Base-by-base conservation (phyloP, 2,113 vertebrate genomes). In the Synodontis membranacea region DNA sequence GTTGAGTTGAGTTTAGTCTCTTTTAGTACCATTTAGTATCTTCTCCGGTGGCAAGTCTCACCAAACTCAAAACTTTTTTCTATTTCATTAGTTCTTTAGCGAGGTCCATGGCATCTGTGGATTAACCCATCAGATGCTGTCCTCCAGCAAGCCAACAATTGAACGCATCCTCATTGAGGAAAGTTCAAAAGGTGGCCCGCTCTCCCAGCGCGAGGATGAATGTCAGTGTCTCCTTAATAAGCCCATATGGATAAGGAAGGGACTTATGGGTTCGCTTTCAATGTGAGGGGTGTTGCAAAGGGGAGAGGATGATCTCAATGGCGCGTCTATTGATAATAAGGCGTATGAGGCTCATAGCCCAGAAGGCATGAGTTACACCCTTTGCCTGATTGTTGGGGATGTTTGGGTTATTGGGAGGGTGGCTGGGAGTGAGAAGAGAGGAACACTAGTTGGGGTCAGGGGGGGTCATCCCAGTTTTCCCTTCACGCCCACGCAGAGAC, bases 341-440 rank as follows among this genome's bases (percentile, higher is more conserved):
- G 91, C 91, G 92, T 89, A 90, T 93, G 92, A 94, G 92, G 74
- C 80, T 86, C 48, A 39, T 72, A 78, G 54, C 70, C 75, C 93
- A 94, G 93, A 91, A 93, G 92, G 92, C 92, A 89, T 94, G 92
- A 94, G 92, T 92, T 76, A 88, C 82, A 89, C 90, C 91, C 91
- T 90, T 90, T 92, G 91, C 92, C 91, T 89, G 86, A 91, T 90
- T 91, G 91, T 93, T 92, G 90, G 91, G 91, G 84, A 83, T 89
- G 88, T 91, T 88, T 4, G 87, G 80, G 11, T 89, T 89, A 90
- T 91, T 88, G 92, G 93, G 91, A 34, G 86, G 75, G 90, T 91
- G 93, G 93, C 92, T 91, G 80, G 84, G 88, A 78, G 39, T n/a
- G n/a, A 82, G 56, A 92, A 89, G 54, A 80, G 88, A 90, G 88